Conservation (phyloP, 1,140 invertebrate species). For the Conopomorpha cramerella region DNA sequence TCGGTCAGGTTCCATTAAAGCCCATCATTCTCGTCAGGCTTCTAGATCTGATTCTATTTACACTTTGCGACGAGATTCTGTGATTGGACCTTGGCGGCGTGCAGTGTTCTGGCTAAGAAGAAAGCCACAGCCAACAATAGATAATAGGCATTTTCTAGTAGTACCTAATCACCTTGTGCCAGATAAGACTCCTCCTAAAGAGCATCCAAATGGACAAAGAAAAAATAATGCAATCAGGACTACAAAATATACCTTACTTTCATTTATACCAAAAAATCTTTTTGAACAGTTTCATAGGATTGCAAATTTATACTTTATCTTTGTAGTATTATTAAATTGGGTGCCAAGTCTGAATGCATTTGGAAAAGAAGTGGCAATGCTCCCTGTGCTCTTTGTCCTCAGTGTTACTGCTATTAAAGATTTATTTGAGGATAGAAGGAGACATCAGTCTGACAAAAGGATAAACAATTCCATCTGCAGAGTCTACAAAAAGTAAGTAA, state of each 20-base stretch:
- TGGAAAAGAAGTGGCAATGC: conserved; percentile 94
- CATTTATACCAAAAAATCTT: conserved; percentile 95
- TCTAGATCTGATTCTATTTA: conserved; percentile 86
- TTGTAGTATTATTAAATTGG: conserved; percentile 95
- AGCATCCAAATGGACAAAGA: conserved; percentile 83
- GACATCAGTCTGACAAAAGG: conserved; percentile 87
- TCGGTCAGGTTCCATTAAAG: conserved; percentile 59
- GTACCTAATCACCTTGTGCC: conserved; percentile 84
- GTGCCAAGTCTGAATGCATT: conserved; percentile 93
- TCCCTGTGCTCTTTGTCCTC: conserved; percentile 93
- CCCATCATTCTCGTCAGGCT: conserved; percentile 68
- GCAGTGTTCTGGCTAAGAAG: conserved; percentile 65
- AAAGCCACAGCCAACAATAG: conserved; percentile 66
- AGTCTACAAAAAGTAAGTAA: conserved; percentile 89
- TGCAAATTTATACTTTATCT: conserved; percentile 97
- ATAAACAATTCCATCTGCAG: conserved; percentile 93
- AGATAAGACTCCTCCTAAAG: conserved; percentile 73
- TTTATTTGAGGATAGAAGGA: conserved; percentile 91
- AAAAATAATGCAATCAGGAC: conserved; percentile 87
- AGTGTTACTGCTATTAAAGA: conserved; percentile 97
- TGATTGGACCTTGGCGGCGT: conserved; percentile 70
- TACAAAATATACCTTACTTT: conserved; percentile 93
- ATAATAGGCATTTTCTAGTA: conserved; percentile 71
- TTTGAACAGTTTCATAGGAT: conserved; percentile 97
- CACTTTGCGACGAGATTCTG: conserved; percentile 75